phyloP scores from a whole-genome alignment of 2,888 invertebrate genomes.

The Cataglyphis rosenhaueri region DNA sequence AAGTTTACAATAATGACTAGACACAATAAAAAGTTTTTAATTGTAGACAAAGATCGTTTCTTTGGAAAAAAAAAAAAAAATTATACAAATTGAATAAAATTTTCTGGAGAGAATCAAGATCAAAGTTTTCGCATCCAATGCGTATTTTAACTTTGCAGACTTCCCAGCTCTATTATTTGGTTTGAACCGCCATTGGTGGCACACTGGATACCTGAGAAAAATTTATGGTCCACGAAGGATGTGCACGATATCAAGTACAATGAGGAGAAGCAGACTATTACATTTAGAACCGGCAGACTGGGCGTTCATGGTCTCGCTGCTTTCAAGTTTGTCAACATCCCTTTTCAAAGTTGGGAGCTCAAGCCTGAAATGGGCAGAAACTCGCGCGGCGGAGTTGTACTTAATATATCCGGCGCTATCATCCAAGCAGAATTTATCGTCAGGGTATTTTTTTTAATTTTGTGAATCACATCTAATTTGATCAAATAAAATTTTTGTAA shows the following conservation, averaged over 20 bases:
- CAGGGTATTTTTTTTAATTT: slow-evolving; percentile 77
- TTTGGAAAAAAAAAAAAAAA: not conserved
- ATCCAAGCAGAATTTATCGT: slow-evolving; percentile 87
- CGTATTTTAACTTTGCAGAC: slow-evolving; percentile 57
- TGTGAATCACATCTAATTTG: not conserved
- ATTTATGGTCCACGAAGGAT: slow-evolving; percentile 90
- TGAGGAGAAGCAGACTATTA: slow-evolving; percentile 92
- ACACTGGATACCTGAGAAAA: slow-evolving; percentile 89
- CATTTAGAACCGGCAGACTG: slow-evolving; percentile 91
- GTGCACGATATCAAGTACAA: slow-evolving; percentile 93
- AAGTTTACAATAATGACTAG: not conserved
- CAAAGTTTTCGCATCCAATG: not conserved
- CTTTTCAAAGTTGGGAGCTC: slow-evolving; percentile 95
- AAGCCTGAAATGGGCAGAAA: slow-evolving; percentile 88
- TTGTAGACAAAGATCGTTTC: not conserved
- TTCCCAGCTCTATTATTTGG: slow-evolving; percentile 91
- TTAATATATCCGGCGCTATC: slow-evolving; percentile 87
- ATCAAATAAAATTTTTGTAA: not conserved
- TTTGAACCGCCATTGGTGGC: slow-evolving; percentile 92
- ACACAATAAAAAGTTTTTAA: not conserved
- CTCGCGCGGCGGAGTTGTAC: slow-evolving; percentile 82
- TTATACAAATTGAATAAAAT: not conserved
- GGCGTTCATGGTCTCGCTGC: slow-evolving; percentile 89
- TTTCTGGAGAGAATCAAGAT: not conserved
- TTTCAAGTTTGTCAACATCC: slow-evolving; percentile 92